phyloP scores from a whole-genome alignment of 2,797 vertebrate genomes.

The Atherinosoma microstoma region DNA sequence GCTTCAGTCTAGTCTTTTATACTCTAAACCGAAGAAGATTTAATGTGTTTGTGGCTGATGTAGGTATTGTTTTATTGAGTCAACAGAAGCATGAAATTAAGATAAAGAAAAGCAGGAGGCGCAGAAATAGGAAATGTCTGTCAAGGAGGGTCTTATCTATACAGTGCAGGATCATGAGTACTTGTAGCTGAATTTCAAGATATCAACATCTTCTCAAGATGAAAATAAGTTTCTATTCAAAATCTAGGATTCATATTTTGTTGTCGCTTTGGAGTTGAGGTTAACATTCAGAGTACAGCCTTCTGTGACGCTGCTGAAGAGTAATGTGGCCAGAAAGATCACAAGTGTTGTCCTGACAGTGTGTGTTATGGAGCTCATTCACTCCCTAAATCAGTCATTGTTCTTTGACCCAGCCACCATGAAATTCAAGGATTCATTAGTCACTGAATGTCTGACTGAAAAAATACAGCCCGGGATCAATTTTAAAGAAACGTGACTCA shows the following conservation, averaged over 20 bases:
- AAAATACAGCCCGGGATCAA: background rate
- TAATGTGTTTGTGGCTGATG: constrained; percentile 30
- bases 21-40: constrained; percentile 1
- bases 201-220: background rate
- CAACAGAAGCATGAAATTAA: constrained; percentile 12
- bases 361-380: background rate
- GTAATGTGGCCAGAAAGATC: background rate
- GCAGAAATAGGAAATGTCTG: constrained; percentile 6
- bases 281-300: background rate
- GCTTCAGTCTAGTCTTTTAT: background rate
- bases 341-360: background rate
- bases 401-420: background rate
- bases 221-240: constrained; percentile 2
- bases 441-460: constrained; percentile 7
- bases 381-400: too few species aligned
- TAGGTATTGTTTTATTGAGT: constrained; percentile 34
- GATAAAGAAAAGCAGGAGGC: constrained; percentile 8
- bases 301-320: background rate
- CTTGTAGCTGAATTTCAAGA: background rate
- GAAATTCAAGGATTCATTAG: constrained; percentile 10
- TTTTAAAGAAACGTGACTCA: background rate
- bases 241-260: constrained; percentile 5
- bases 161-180: background rate
- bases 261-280: background rate
- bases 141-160: background rate